Base-by-base conservation (phyloP, 2,113 vertebrate genomes). In the Prochilodus magdalenae region DNA sequence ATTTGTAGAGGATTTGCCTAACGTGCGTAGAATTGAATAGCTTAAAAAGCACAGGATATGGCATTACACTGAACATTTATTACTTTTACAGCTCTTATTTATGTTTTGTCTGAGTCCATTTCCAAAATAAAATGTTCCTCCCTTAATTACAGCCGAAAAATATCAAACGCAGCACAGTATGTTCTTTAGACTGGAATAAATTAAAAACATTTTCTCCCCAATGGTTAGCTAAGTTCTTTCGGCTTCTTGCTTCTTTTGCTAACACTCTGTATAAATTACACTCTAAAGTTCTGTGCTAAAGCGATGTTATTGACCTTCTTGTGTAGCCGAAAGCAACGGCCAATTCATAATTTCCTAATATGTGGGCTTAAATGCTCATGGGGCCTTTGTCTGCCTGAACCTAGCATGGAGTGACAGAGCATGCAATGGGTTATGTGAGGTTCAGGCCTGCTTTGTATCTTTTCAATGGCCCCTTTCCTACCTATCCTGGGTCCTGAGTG, bases 281-380 rank as follows among this genome's bases (percentile, higher is more conserved):
- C 29, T 59, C 0, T 59, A 24, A 75, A 55, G 29, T 33, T 36
- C 20, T 1, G 4, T 40, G 30, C 29, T 27, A 75, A 69, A 57
- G 15, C 51, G 59, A 73, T 65, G 57, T 26, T 60, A 65, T 70
- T 80, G 70, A 80, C 59, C 70, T 73, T 80, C 18, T 22, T 40
- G 5, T 20, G 72, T 74, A 74, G n/a, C 14, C 72, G 55, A 59
- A 59, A 12, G 72, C 47, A 29, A 53, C 63, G 60, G n/a, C 22
- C 16, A 80, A 29, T 33, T 44, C 44, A 24, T 51, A 13, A 80
- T 80, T 63, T 53, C 70, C 4, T 51, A 49, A 73, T 51, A 47
- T 80, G 27, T 80, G 4, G 12, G 22, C 55, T 29, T 67, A 49
- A 47, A 24, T 15, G 24, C 66, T 70, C 33, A 40, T 24, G 11